Evolutionary conservation across 35 echinoderm and acorn worm species (phyloP), one percentile per base, ranked within the genome.

Genomic region (Apostichopus californicus): DNA sequence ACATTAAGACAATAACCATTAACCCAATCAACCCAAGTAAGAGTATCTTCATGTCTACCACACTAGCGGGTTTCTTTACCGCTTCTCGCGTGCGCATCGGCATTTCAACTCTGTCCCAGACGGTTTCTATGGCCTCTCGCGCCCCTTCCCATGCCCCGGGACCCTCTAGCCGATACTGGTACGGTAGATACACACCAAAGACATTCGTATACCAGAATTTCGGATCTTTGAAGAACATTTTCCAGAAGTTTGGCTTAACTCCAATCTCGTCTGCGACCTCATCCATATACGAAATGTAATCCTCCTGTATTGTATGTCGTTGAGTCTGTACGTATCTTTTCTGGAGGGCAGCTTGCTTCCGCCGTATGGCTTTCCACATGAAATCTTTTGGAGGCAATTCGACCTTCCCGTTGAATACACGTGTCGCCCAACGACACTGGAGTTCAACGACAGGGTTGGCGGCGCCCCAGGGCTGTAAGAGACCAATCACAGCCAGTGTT

Each of bases 351-450:
- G 93, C 80, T 64, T 91, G 72, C 77, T 84, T 93, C 9, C 14
- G 6, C 8, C 58, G 11, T 18, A 97, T 95, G n/a, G 88, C 93
- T 56, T 56, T 59, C 79, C 24, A 54, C 94, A 97, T 95, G 11
- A 21, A 54, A 10, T 73, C 59, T 58, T 93, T 82, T 21, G 87
- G 60, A 0, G 96, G 96, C 0, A 96, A 91, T 18, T 93, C 73
- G 9, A 15, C 84, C 23, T 77, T 82, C 15, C 95, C 95, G 66
- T 95, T 95, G 57, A 97, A 93, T 0, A 97, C 82, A 18, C 91
- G 64, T 8, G 89, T 13, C 13, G 92, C 94, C 96, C 96, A 97
- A n/a, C 96, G 96, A 26, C 91, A 80, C 60, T 97, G 96, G 3
- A 97, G 60, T 57, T 97, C 96, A 12, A 86, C 57, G 5, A 90